A percentile compares a stretch with the other conserved stretches of the same genome.
Conservation (phyloP, 2,888 invertebrate genomes). For the Brassicogethes aeneus region DNA sequence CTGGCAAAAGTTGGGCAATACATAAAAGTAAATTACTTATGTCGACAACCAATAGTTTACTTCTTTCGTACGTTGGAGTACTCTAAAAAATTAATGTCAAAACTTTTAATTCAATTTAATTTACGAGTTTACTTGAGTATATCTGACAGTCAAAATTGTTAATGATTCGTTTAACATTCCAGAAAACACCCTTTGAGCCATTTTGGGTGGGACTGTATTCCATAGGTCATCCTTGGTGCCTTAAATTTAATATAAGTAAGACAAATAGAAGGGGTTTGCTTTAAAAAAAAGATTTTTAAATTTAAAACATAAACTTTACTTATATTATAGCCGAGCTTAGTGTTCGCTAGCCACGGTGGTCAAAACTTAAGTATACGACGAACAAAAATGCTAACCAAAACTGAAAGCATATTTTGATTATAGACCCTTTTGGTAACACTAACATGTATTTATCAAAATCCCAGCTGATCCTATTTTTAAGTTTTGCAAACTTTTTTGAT, state of each 20-base stretch:
- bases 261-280: too few relatives aligned
- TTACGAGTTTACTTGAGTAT: slow-evolving; percentile 59
- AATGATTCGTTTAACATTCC: slow-evolving; percentile 81
- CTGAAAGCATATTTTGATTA: too few relatives aligned
- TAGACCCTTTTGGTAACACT: too few relatives aligned
- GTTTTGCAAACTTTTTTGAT: too few relatives aligned
- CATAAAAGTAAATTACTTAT: slow-evolving; percentile 70
- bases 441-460: too few relatives aligned
- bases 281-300: too few relatives aligned
- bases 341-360: too few relatives aligned
- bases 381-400: too few relatives aligned
- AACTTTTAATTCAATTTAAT: not conserved
- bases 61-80: slow-evolving; percentile 51
- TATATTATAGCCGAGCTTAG: too few relatives aligned
- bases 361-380: too few relatives aligned
- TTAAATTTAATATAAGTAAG: slow-evolving; percentile 21
- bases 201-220: slow-evolving; percentile 81
- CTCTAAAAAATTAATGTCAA: slow-evolving; percentile 45
- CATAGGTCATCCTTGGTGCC: slow-evolving; percentile 74
- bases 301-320: too few relatives aligned
- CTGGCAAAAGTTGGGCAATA: slow-evolving; percentile 61
- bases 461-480: too few relatives aligned
- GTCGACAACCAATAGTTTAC: slow-evolving; percentile 56
- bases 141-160: slow-evolving; percentile 69
- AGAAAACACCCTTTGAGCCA: slow-evolving; percentile 76